Evolutionary conservation across 2,888 invertebrate species (phyloP).

Genomic region (Tethea ocularis): DNA sequence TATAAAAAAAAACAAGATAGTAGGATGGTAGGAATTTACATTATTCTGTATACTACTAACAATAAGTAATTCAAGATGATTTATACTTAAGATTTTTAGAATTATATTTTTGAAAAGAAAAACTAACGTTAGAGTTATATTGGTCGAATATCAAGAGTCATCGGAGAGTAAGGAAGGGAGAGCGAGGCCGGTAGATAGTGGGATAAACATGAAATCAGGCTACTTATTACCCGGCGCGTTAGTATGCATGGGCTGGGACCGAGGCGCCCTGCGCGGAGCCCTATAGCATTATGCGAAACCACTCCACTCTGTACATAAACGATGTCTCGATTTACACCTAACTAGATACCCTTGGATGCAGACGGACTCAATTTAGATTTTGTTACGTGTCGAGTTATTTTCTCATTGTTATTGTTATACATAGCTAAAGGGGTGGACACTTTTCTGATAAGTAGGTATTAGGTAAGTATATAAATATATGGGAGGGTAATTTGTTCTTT

Average conservation of each 20-base stretch:
- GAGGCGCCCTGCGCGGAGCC: conserved; percentile 50
- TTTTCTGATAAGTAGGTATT: too few relatives aligned
- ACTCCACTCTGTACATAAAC: conserved; percentile 64
- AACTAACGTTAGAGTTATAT: too few relatives aligned
- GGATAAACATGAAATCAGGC: conserved; percentile 69
- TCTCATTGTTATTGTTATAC: conserved; percentile 16
- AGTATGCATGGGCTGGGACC: conserved; percentile 82
- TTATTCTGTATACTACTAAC: too few relatives aligned
- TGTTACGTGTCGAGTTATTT: conserved; percentile 49
- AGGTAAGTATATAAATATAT: too few relatives aligned
- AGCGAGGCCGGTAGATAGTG: conserved; percentile 32
- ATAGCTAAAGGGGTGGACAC: background rate
- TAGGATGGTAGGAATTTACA: too few relatives aligned
- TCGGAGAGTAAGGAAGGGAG: conserved; percentile 4
- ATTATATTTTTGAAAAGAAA: background rate
- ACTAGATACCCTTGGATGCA: conserved; percentile 56
- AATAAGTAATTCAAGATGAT: too few relatives aligned
- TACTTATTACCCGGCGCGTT: conserved; percentile 76
- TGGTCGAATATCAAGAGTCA: background rate
- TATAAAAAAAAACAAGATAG: too few relatives aligned
- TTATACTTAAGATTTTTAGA: too few relatives aligned
- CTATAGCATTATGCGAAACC: conserved; percentile 54
- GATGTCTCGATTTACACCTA: conserved; percentile 67
- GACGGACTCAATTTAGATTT: conserved; percentile 55
- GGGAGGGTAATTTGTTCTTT: too few relatives aligned